Conservation (phyloP, 1,140 invertebrate genomes). For the Piezodorus guildinii region DNA sequence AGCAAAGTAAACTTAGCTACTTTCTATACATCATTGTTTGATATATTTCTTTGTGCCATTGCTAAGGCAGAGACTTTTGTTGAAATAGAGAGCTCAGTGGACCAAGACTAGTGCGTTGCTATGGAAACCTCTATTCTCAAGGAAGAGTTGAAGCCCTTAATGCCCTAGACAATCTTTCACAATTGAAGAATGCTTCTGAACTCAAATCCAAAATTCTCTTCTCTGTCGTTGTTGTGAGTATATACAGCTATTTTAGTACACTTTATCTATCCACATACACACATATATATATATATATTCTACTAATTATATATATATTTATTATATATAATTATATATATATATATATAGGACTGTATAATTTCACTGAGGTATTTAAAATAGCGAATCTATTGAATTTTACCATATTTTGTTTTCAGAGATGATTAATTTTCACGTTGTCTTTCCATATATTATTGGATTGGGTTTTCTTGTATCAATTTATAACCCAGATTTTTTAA, state of each 20-base stretch:
- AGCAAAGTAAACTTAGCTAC: constrained; percentile 22
- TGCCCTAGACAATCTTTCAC: constrained; percentile 61
- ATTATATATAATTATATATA: no score
- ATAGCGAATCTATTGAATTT: no score
- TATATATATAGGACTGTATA: no score
- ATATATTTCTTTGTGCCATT: neutral
- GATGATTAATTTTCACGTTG: no score
- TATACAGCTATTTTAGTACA: neutral
- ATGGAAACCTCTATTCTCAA: constrained; percentile 70
- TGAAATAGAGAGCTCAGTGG: constrained; percentile 37
- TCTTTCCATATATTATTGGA: no score
- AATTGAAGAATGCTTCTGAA: constrained; percentile 67
- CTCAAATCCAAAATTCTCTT: constrained; percentile 89
- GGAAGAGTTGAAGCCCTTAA: constrained; percentile 75
- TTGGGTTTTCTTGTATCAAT: no score
- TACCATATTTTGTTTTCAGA: no score
- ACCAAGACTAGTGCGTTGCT: constrained; percentile 54
- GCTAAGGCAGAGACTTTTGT: neutral
- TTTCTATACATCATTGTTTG: neutral
- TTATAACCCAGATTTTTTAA: no score
- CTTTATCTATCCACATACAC: no score
- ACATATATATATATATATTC: no score
- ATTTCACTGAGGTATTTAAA: no score
- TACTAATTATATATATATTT: no score
- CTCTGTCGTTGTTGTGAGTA: constrained; percentile 85